A percentile compares a stretch with the other conserved stretches of the same genome.
These are phyloP conservation scores for Tetheella fluctuosa DNA, from an alignment of 2,888 invertebrate genomes.

Conservation along the genomic window DNA sequence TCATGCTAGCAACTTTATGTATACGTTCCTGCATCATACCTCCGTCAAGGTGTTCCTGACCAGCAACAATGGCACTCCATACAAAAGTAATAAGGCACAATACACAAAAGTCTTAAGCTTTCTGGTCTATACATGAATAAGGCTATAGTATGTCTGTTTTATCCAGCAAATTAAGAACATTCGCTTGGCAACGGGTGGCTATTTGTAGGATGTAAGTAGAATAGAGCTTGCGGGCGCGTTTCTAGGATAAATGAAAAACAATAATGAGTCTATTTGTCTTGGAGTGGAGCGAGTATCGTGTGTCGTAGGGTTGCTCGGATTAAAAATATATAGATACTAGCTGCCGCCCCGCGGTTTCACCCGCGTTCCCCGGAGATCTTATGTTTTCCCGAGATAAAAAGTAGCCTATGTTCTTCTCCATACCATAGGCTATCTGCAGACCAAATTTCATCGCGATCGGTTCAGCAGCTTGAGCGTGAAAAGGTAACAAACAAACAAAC, in stretches of 20 bases:
- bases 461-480: too few species aligned
- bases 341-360: too few species aligned
- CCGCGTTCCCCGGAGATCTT: too few species aligned
- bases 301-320: conserved; percentile 11
- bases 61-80: not conserved
- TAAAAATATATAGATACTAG: not conserved
- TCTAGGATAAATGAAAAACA: conserved; percentile 58
- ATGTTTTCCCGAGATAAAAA: too few species aligned
- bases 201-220: conserved; percentile 20
- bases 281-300: conserved; percentile 29
- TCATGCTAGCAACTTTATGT: not conserved
- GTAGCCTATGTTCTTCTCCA: too few species aligned
- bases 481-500: too few species aligned
- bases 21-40: not conserved
- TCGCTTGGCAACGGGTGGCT: conserved; percentile 38
- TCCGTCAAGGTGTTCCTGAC: not conserved
- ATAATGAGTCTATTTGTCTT: conserved; percentile 58
- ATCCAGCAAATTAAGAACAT: conserved; percentile 43
- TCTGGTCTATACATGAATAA: conserved; percentile 2
- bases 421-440: too few species aligned
- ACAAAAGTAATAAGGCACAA: not conserved
- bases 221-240: conserved; percentile 19
- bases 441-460: too few species aligned
- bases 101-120: not conserved
- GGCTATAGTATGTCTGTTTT: not conserved